Base-by-base conservation (phyloP, 2,888 invertebrate species). In the Anthoptus insignis region DNA sequence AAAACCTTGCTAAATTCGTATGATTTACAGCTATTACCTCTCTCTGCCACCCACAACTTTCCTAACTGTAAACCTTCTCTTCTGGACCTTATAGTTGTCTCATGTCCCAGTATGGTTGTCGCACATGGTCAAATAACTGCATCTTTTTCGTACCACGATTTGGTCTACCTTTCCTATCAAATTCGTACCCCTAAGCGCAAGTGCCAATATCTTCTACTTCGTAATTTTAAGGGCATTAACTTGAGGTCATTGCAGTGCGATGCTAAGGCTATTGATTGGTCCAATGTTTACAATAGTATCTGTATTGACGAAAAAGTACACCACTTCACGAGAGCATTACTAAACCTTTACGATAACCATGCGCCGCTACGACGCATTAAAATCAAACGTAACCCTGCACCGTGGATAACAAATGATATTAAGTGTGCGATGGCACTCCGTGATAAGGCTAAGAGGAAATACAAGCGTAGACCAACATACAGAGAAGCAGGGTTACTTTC, bases 341-440 rank as follows among this genome's bases (percentile, higher is more conserved):
- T 52, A n/a, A 47, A 54, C 6, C 16, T 63, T 5, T 56, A 32
- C 37, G 16, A 37, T 32, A 14, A 34, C 1, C 57, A 64, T 52
- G 64, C 57, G 4, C 64, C 58, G 21, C 2, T 64, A 0, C 42
- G 22, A 16, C 52, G 39, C 0, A 13, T 58, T 5, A 64, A 29
- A 52, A n/a, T 64, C 9, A 57, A 39, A n/a, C 57, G 47, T 2
- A 54, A 22, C 2, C 53, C 53, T 7, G 37, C 53, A n/a, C 53
- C 53, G 2, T 37, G 53, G 53, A 4, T 53, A 1, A 37, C 53
- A 4, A n/a, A 32, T 1, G 19, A 34, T 8, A 53, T 53, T 9
- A 53, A 37, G 22, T 9, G 7, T 7, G n/a, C 21, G 1, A 53
- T 53, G 53, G 53, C 53, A 6, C 34, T 19, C 4, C 34, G 53